Percentiles rank a stretch among this genome's conserved stretches.
Evolutionary conservation across 1,140 invertebrate genomes (phyloP).

Genomic region (Rhyzopertha dominica): DNA sequence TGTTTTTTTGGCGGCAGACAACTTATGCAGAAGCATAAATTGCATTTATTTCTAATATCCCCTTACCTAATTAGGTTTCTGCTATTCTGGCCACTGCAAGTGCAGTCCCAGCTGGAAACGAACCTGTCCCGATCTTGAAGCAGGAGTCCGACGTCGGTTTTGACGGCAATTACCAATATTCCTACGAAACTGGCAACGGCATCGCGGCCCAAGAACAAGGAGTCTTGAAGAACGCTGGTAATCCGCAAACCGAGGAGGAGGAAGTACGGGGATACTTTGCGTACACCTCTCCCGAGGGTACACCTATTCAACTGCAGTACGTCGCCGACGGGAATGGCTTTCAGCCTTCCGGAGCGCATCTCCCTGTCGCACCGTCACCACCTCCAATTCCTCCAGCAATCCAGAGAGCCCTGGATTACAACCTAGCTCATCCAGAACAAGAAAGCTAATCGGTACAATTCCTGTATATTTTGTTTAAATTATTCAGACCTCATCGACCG

Average conservation of each 20-base stretch:
- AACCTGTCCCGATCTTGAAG: conserved; percentile 46
- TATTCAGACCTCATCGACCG: too few species aligned
- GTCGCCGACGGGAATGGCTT: conserved; percentile 53
- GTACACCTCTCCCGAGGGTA: conserved; percentile 53
- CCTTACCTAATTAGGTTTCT: too few species aligned
- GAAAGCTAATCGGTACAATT: too few species aligned
- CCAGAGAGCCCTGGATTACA: conserved; percentile 40
- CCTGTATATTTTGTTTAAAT: too few species aligned
- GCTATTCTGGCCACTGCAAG: background rate
- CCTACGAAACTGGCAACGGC: conserved; percentile 59
- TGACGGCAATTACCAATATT: conserved; percentile 47
- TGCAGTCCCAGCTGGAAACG: conserved; percentile 6
- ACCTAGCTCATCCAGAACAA: conserved; percentile 36
- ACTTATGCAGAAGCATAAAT: too few species aligned
- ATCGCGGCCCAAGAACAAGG: conserved; percentile 53
- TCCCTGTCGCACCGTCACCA: conserved; percentile 49
- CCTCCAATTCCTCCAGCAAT: conserved; percentile 45
- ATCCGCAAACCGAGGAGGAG: conserved; percentile 41
- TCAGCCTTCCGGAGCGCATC: conserved; percentile 49
- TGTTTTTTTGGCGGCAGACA: too few species aligned
- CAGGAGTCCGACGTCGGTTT: conserved; percentile 46
- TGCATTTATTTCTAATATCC: too few species aligned
- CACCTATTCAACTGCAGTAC: conserved; percentile 48
- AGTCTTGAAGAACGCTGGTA: conserved; percentile 48
- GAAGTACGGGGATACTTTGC: conserved; percentile 32